Base-by-base conservation (phyloP, 2,888 invertebrate species). In the Eremobia ochroleuca region DNA sequence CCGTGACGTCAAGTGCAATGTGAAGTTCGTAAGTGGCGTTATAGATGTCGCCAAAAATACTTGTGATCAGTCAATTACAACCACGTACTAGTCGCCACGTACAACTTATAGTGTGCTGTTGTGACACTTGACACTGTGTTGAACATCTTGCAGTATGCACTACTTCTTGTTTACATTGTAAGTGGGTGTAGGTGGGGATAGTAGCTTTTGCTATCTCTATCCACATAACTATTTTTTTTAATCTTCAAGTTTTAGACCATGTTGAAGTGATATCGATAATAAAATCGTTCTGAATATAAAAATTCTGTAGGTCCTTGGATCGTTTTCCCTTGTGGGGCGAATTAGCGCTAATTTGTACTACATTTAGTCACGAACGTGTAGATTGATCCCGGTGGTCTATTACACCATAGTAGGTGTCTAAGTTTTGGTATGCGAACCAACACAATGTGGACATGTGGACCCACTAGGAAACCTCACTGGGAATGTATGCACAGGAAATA, bases 141-240 rank as follows among this genome's bases (percentile, higher is more conserved):
- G 31, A 31, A 46, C 49, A 21, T 59, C 49, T 25, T 34, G 34
- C 34, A 46, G 34, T 34, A 1, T 43, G 21, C 5, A 8, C 55
- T 31, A n/a, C 83, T 64, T 13, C 46, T 43, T 69, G 80, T 83
- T 82, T 69, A 65, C 49, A 21, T 59, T 76, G 34, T n/a, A 21
- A 25, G 64, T 69, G 49, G 66, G 37, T 64, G n/a, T n/a, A n/a
- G n/a, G n/a, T n/a, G n/a, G 46, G 43, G 58, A 0, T 18, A 21
- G 46, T 58, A 8, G 18, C 28, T 18, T 59, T 59, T 31, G 31
- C 28, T 59, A 31, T 31, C 31, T 59, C 1, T 31, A 8, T 28
- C n/a, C 5, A 58, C 13, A 28, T 58, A 58, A 28, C 58, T 58
- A 28, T 58, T 58, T 15, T 28, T 58, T 58, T 28, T 40, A 1